These are phyloP conservation scores for Aplysia californica DNA, from an alignment of 1,140 invertebrate genomes.

Conservation along the genomic window DNA sequence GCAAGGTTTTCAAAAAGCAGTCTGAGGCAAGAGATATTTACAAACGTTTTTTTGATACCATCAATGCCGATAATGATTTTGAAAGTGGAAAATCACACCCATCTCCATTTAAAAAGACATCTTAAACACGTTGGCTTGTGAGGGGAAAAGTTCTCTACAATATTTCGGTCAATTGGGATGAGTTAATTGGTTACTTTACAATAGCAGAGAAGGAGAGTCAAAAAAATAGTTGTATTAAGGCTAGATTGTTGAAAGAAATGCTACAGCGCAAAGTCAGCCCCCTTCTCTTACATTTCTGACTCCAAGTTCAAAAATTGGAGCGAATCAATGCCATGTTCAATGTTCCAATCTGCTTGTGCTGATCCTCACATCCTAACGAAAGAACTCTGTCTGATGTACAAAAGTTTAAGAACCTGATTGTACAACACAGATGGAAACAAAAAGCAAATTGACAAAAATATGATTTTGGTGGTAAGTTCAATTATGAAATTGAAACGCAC, in stretches of 20 bases:
- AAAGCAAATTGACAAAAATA: too few species aligned
- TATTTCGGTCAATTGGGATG: neutral
- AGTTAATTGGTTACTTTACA: constrained; percentile 5
- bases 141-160: neutral
- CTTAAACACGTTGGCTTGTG: neutral
- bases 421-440: too few species aligned
- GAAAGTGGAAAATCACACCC: neutral
- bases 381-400: too few species aligned
- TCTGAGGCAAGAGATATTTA: neutral
- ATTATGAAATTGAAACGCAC: too few species aligned
- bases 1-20: constrained; percentile 4
- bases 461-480: too few species aligned
- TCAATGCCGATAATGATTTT: neutral
- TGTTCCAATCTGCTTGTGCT: too few species aligned
- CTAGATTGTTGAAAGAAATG: neutral
- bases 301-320: too few species aligned
- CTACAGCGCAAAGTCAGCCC: too few species aligned
- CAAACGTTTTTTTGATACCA: neutral
- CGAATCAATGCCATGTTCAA: too few species aligned
- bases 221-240: neutral
- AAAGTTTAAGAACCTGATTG: too few species aligned
- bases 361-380: too few species aligned
- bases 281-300: too few species aligned
- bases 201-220: neutral
- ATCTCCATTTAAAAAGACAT: neutral